These are phyloP conservation scores for Eilema caniola DNA, from an alignment of 2,888 invertebrate species.

Conservation along the genomic window DNA sequence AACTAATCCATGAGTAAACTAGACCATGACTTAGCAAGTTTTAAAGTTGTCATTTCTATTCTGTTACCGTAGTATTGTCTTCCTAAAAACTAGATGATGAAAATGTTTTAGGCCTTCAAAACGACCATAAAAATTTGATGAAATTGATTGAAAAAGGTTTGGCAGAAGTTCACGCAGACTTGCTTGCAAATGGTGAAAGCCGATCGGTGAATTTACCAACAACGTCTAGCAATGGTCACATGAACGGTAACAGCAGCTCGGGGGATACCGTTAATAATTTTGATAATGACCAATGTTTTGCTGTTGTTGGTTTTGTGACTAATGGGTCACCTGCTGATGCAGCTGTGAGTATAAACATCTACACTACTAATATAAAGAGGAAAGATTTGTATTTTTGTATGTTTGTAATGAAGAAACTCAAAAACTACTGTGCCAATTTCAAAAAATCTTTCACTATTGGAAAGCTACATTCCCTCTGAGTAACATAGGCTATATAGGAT, in stretches of 20 bases:
- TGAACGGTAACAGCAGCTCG: slow-evolving; percentile 32
- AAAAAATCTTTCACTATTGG: no score
- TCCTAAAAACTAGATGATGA: neutral
- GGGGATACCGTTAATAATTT: slow-evolving; percentile 30
- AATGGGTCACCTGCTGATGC: slow-evolving; percentile 93
- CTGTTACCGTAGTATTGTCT: neutral
- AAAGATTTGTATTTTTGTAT: no score
- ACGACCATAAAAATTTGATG: slow-evolving; percentile 95
- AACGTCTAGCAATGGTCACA: slow-evolving; percentile 46
- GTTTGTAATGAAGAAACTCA: no score
- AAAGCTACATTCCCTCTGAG: no score
- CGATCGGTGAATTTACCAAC: slow-evolving; percentile 17
- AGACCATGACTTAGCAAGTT: neutral
- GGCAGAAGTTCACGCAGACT: slow-evolving; percentile 87
- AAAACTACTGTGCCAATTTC: no score
- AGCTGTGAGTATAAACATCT: slow-evolving; percentile 88
- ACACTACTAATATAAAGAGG: no score
- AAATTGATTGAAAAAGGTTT: slow-evolving; percentile 93
- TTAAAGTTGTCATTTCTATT: neutral
- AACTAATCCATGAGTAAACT: neutral
- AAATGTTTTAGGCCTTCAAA: slow-evolving; percentile 91
- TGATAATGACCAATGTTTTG: slow-evolving; percentile 79
- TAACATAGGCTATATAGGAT: no score
- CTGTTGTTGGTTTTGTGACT: slow-evolving; percentile 90
- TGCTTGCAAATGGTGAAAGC: slow-evolving; percentile 49